Conservation (phyloP, 2,113 vertebrate genomes). For the Tretioscincus oriximinensis region DNA sequence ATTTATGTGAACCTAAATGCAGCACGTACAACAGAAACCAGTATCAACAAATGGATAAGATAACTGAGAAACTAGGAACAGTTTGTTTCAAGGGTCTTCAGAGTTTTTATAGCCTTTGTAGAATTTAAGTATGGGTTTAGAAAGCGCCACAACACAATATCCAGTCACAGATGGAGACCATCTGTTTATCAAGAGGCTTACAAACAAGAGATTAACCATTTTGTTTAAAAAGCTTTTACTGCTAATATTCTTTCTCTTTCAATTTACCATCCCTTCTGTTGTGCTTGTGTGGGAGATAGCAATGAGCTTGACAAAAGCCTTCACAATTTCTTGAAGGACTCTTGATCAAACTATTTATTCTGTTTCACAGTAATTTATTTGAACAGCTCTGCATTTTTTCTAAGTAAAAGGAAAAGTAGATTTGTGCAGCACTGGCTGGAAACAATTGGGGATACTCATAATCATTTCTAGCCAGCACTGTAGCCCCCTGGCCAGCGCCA, state of each 20-base stretch:
- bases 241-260: no score
- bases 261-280: background rate
- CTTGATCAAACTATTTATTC: background rate
- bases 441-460: no score
- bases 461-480: no score
- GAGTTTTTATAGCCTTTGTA: background rate
- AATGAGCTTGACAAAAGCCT: no score
- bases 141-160: background rate
- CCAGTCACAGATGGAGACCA: background rate
- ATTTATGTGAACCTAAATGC: no score
- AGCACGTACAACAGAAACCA: background rate
- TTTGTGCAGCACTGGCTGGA: no score
- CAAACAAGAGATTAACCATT: background rate
- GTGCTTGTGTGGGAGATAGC: background rate
- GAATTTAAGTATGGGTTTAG: background rate
- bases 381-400: background rate
- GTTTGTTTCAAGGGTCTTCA: background rate
- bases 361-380: background rate
- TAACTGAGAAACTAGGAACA: background rate
- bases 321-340: no score
- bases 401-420: background rate
- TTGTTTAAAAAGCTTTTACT: background rate
- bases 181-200: background rate
- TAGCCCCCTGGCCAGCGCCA: no score
- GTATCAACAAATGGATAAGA: background rate